phyloP scores from a whole-genome alignment of 2,113 vertebrate species.

The Podarcis cretensis region DNA sequence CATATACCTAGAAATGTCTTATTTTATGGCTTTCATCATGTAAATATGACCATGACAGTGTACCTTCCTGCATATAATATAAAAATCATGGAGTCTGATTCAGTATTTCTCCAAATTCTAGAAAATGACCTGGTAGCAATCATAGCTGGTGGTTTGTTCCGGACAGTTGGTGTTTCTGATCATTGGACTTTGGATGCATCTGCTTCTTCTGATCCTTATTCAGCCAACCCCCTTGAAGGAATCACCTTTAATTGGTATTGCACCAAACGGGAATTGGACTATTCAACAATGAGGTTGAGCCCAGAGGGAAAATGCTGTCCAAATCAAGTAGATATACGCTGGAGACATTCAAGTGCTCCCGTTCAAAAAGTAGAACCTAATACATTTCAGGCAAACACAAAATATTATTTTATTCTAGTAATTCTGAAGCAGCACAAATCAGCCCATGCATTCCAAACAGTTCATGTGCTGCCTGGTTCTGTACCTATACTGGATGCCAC shows the following conservation, averaged over 20 bases:
- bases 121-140: slow-evolving; percentile 41
- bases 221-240: background rate
- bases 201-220: slow-evolving; percentile 64
- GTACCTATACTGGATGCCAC: background rate
- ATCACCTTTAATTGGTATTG: slow-evolving; percentile 75
- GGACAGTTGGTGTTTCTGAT: slow-evolving; percentile 58
- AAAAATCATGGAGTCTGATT: fast-evolving
- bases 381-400: slow-evolving; percentile 39
- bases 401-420: slow-evolving; percentile 70
- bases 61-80: fast-evolving
- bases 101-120: slow-evolving; percentile 38
- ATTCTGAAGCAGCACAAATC: slow-evolving; percentile 44
- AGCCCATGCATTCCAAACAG: slow-evolving; percentile 37
- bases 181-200: slow-evolving; percentile 66
- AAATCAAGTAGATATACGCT: slow-evolving; percentile 48
- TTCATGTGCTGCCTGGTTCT: slow-evolving; percentile 40
- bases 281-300: background rate
- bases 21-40: slow-evolving; percentile 56
- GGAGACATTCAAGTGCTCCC: slow-evolving; percentile 46
- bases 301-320: slow-evolving; percentile 53
- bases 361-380: slow-evolving; percentile 44
- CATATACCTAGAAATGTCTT: slow-evolving; percentile 48
- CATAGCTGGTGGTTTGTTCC: slow-evolving; percentile 30
- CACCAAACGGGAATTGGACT: slow-evolving; percentile 48
- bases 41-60: slow-evolving; percentile 49